These are phyloP conservation scores for Riparia riparia DNA, from an alignment of 2,113 vertebrate species.

Conservation along the genomic window DNA sequence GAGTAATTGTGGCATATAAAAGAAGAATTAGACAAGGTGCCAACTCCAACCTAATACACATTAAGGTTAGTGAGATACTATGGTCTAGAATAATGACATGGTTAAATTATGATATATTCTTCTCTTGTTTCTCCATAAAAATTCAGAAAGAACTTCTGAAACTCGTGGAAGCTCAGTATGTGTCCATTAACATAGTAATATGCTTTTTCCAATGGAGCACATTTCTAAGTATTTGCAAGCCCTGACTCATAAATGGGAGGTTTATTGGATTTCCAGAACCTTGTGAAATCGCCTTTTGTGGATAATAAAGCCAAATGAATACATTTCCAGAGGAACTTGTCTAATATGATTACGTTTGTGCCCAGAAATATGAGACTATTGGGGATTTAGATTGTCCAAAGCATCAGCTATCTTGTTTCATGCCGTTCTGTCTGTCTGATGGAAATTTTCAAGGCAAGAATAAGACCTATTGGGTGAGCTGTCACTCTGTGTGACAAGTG, in stretches of 20 bases:
- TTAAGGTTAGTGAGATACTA: constrained; percentile 15
- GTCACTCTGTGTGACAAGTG: not conserved
- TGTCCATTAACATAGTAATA: constrained; percentile 60
- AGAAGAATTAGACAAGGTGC: not conserved
- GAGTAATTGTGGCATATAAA: not conserved
- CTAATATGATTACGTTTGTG: constrained; percentile 34
- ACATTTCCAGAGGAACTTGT: constrained; percentile 47
- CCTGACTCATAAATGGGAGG: constrained; percentile 43
- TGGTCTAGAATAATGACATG: not conserved
- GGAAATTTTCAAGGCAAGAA: not conserved
- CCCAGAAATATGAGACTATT: not conserved
- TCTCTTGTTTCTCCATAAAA: constrained; percentile 39
- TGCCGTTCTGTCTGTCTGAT: not conserved
- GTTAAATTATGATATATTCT: constrained; percentile 24
- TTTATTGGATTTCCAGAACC: constrained; percentile 59
- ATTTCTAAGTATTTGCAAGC: constrained; percentile 53
- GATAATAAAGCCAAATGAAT: constrained; percentile 55
- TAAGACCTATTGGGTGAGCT: not conserved
- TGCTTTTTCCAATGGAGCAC: constrained; percentile 15
- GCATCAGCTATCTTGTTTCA: not conserved
- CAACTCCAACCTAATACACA: not conserved
- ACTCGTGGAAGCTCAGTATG: not conserved
- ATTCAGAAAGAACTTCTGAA: constrained; percentile 1
- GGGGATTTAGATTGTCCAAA: not conserved
- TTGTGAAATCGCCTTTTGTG: constrained; percentile 44